Conservation (phyloP, 2,113 vertebrate genomes). For the Agapornis roseicollis region DNA sequence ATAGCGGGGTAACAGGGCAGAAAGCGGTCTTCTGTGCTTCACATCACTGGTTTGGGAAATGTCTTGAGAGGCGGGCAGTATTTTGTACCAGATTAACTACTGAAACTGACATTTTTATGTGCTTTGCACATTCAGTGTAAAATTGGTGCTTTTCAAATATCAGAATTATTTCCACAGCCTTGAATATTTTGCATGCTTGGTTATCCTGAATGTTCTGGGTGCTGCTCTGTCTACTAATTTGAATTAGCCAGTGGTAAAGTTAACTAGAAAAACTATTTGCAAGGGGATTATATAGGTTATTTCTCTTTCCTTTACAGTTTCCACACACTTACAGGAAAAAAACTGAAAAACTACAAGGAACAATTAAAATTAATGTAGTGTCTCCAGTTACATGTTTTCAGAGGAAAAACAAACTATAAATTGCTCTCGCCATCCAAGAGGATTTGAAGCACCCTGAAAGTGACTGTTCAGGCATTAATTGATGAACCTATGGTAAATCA, state of each 20-base stretch:
- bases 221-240: slow-evolving; percentile 12
- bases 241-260: neutral
- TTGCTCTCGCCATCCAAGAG: neutral
- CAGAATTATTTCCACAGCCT: neutral
- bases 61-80: neutral
- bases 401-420: slow-evolving; percentile 16
- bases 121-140: fast-evolving
- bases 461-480: neutral
- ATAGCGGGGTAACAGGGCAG: fast-evolving
- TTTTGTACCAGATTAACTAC: neutral
- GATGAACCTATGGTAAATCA: neutral
- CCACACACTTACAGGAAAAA: neutral
- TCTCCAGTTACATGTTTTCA: slow-evolving; percentile 26
- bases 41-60: neutral
- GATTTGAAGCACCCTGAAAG: neutral
- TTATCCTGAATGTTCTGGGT: neutral
- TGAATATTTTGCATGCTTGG: neutral
- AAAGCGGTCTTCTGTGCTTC: neutral
- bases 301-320: neutral
- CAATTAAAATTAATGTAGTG: neutral
- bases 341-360: neutral
- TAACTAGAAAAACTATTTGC: neutral
- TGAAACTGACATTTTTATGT: neutral
- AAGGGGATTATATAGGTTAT: neutral
- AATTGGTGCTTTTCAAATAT: neutral